Evolutionary conservation across 1,140 invertebrate genomes (phyloP), one percentile per base, ranked within the genome.

Genomic region (Ostrea denselamellosa): DNA sequence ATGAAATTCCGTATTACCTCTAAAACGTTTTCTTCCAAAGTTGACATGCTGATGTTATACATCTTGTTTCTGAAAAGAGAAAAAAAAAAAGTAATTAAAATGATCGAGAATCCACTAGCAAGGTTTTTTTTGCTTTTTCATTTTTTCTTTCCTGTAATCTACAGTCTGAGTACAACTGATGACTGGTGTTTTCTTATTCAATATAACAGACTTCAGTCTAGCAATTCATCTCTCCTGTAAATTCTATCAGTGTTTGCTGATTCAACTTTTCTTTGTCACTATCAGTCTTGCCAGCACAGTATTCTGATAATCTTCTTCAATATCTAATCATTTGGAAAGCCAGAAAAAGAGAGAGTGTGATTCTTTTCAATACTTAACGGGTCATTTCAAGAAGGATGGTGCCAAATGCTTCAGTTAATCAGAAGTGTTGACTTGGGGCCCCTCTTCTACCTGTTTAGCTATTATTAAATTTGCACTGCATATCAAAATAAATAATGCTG

Each of bases 31-130:
- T 87, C 87, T 54, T 88, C 54, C 14, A 90, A 44, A 0, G 89
- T 88, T 4, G 19, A 34, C 87, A 90, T 68, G 65, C 89, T 90
- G 17, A 90, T 85, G 83, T 90, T 90, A 83, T 88, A 86, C 14
- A 90, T 51, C 52, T 88, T 90, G 71, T 90, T 90, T 85, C 89
- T 90, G 52, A 56, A 88, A 88, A 81, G 25, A 34, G 25, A 77
- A 5, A 34, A 25, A 71, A 28, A 22, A 68, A 77, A 28, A 25
- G 8, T 0, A 22, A 77, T 77, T 17, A 19, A 25, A 77, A 77
- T 28, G 68, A 62, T 77, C 68, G 9, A n/a, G n/a, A n/a, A n/a
- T n/a, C n/a, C n/a, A 62, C 58, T 44, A 62, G 7, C 68, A 34
- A 28, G 68, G n/a, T n/a, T n/a, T n/a, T n/a, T n/a, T n/a, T n/a